A percentile compares a stretch with the other conserved stretches of the same genome.
These are phyloP conservation scores for Papilio polyxenes DNA, from an alignment of 1,140 invertebrate genomes.

Conservation along the genomic window DNA sequence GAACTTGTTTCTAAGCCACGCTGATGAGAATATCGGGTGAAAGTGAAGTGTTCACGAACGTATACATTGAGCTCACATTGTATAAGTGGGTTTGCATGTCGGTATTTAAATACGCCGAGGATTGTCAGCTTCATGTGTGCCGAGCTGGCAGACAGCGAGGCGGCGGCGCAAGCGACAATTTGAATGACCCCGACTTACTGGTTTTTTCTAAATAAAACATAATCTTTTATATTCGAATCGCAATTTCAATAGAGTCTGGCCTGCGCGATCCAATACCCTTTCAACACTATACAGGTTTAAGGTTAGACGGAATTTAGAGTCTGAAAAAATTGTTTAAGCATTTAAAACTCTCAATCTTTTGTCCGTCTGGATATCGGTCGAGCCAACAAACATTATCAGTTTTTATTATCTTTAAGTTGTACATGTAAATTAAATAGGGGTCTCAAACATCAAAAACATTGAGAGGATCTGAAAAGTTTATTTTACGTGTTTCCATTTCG, in stretches of 20 bases:
- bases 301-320: slow-evolving; percentile 1
- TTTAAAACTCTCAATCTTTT: slow-evolving; percentile 9
- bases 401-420: neutral
- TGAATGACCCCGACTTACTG: slow-evolving; percentile 65
- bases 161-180: slow-evolving; percentile 64
- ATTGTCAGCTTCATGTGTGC: slow-evolving; percentile 54
- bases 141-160: slow-evolving; percentile 75
- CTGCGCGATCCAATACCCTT: slow-evolving; percentile 41
- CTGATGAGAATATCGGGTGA: slow-evolving; percentile 60
- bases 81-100: slow-evolving; percentile 56
- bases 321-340: neutral
- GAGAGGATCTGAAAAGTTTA: neutral
- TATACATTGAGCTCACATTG: slow-evolving; percentile 45
- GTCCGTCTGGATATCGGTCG: neutral
- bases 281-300: slow-evolving; percentile 7
- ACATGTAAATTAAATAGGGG: neutral
- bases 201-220: slow-evolving; percentile 72
- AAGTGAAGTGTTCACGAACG: slow-evolving; percentile 56
- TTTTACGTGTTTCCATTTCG: neutral
- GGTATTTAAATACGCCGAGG: slow-evolving; percentile 58
- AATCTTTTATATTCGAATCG: slow-evolving; percentile 53
- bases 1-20: slow-evolving; percentile 51
- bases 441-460: neutral
- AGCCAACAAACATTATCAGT: neutral
- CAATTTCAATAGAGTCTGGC: slow-evolving; percentile 67